Conservation (phyloP, 2,113 vertebrate genomes). For the Helogale parvula region DNA sequence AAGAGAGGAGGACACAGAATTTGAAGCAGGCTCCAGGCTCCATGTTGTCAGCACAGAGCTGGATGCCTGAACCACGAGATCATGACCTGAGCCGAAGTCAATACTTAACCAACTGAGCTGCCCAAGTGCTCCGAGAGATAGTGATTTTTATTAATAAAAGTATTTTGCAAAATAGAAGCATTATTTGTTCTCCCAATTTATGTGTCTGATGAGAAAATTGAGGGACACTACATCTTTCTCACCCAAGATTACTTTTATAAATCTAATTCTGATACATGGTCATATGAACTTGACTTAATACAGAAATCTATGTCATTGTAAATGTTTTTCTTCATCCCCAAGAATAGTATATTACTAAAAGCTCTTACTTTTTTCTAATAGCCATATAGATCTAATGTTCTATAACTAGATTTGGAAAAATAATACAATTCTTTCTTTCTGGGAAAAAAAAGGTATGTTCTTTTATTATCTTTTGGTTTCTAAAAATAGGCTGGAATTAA, state of each 20-base stretch:
- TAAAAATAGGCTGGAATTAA: constrained; percentile 85
- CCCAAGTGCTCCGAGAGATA: not conserved
- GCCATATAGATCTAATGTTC: constrained; percentile 65
- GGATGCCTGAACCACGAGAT: too few relatives aligned
- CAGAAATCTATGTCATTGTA: not conserved
- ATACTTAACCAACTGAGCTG: too few relatives aligned
- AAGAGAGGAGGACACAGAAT: too few relatives aligned
- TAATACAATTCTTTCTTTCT: constrained; percentile 64
- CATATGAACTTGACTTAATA: not conserved
- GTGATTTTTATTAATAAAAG: not conserved
- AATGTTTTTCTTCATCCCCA: constrained; percentile 67
- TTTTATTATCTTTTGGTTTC: constrained; percentile 82
- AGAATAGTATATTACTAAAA: constrained; percentile 64
- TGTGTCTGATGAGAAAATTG: not conserved
- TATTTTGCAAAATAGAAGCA: not conserved
- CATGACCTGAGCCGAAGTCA: too few relatives aligned
- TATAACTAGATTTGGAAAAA: constrained; percentile 77
- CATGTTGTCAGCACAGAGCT: too few relatives aligned
- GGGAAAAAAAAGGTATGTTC: constrained; percentile 80
- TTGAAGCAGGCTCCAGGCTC: too few relatives aligned
- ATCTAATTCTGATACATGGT: not conserved
- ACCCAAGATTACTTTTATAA: not conserved
- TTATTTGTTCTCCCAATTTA: not conserved
- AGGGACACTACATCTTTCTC: not conserved
- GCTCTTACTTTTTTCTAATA: constrained; percentile 62